Evolutionary conservation across 30 jellyfish, hydroid and myxozoan species (phyloP), one percentile per base, ranked within the genome.

Genomic region (Haliclystus octoradiatus): DNA sequence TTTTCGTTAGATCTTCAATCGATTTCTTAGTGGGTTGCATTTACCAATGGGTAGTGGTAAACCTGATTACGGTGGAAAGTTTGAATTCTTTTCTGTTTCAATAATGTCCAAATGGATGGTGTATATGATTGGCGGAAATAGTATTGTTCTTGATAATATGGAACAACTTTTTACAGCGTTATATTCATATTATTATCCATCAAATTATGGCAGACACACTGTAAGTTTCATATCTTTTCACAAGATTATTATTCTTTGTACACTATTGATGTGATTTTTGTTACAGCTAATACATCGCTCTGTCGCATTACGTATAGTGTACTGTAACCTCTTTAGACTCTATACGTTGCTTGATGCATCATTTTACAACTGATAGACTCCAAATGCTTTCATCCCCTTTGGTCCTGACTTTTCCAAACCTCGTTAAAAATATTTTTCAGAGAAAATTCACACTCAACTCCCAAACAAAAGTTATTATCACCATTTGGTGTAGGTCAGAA

Each of bases 101-200:
- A 66, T 76, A 46, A 33, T 79, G 26, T 82, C 96, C 0, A 74
- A 78, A 31, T 86, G 94, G 94, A 72, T 86, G 47, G 93, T 86
- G 23, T 78, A 72, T 75, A 86, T 79, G 94, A 86, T 86, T 31
- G 92, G 81, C 31, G 89, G 79, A 2, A 75, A 74, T 27, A 78
- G 84, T 65, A 52, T 40, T 23, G 84, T 86, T 12, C 50, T 86
- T 25, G 92, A 86, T 49, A 74, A 73, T 64, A 66, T 86, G 46
- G 70, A 81, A 30, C 73, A 87, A 14, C 70, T 86, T 31, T 86
- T 86, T 52, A 68, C 52, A 29, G 82, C 96, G 15, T 74, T 86
- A 52, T 82, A 78, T 22, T 86, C 96, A 14, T 86, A 76, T 75
- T 86, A 86, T 33, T 93, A 86, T 66, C 96, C 96, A 12, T 86